Percentiles rank a stretch among this genome's conserved stretches.
phyloP scores from a whole-genome alignment of 2,888 invertebrate genomes.

The Trissonchulus latispiculum region DNA sequence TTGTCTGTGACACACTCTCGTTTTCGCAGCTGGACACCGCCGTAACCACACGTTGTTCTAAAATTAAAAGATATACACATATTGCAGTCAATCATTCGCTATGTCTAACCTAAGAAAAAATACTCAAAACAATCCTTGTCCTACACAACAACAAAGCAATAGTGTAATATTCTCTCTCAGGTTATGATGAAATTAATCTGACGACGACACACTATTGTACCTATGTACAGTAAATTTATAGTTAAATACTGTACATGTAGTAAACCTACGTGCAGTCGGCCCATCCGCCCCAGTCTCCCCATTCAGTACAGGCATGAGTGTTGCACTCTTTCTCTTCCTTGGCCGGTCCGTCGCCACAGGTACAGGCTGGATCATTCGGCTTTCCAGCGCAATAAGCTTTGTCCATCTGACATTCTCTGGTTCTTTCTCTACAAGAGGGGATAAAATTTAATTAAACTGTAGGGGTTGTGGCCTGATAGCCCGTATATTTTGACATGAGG shows the following conservation, averaged over 20 bases:
- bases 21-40: slow-evolving; percentile 12
- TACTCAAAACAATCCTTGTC: background rate
- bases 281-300: slow-evolving; percentile 17
- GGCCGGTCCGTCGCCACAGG: background rate
- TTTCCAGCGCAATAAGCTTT: background rate
- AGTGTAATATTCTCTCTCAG: too few species aligned
- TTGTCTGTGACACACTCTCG: slow-evolving; percentile 7
- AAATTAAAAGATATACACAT: too few species aligned
- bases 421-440: background rate
- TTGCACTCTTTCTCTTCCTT: background rate
- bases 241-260: too few species aligned
- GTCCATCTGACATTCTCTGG: slow-evolving; percentile 7
- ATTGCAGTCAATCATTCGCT: too few species aligned
- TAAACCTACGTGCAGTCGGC: background rate
- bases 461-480: too few species aligned
- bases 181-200: too few species aligned
- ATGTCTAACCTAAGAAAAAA: background rate
- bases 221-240: too few species aligned
- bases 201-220: too few species aligned
- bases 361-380: background rate
- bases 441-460: too few species aligned
- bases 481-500: too few species aligned
- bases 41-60: slow-evolving; percentile 8
- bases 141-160: too few species aligned
- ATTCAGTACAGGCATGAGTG: background rate